Conservation (phyloP, 1,140 invertebrate species). For the Diploscapter pachys region DNA sequence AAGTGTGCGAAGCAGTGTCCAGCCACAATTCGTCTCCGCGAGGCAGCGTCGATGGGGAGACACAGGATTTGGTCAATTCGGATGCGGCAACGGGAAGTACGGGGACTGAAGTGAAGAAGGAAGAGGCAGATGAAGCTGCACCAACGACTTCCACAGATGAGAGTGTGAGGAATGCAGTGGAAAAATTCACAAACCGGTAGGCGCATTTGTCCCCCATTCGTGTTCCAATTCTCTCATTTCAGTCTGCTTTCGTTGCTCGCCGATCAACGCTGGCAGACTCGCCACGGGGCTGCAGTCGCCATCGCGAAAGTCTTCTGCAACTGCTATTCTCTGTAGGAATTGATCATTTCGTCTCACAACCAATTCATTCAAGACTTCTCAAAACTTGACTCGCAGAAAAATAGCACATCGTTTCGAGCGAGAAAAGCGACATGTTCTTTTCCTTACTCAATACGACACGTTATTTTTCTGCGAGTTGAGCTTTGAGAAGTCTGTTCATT, state of each 20-base stretch:
- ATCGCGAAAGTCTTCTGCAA: no score
- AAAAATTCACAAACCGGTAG: no score
- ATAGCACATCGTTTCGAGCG: slow-evolving; percentile 3
- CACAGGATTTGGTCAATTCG: not conserved
- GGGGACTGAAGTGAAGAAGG: no score
- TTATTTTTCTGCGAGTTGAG: not conserved
- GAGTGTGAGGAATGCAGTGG: no score
- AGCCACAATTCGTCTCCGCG: not conserved
- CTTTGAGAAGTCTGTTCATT: not conserved
- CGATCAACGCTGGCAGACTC: no score
- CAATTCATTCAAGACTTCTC: not conserved
- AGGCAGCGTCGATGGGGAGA: not conserved
- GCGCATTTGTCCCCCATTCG: no score
- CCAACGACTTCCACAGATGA: no score
- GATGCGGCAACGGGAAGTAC: not conserved
- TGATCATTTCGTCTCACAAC: not conserved
- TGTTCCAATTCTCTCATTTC: no score
- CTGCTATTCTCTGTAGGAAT: no score
- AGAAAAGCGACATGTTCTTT: slow-evolving; percentile 16
- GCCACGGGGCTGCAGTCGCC: no score
- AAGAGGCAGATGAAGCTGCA: no score
- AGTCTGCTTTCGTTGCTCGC: no score
- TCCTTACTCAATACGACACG: slow-evolving; percentile 16
- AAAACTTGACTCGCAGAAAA: not conserved
- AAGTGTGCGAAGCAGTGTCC: not conserved